A percentile compares a stretch with the other conserved stretches of the same genome.
These are phyloP conservation scores for Muntiacus muntjak DNA, from an alignment of 2,113 vertebrate species.

Conservation along the genomic window DNA sequence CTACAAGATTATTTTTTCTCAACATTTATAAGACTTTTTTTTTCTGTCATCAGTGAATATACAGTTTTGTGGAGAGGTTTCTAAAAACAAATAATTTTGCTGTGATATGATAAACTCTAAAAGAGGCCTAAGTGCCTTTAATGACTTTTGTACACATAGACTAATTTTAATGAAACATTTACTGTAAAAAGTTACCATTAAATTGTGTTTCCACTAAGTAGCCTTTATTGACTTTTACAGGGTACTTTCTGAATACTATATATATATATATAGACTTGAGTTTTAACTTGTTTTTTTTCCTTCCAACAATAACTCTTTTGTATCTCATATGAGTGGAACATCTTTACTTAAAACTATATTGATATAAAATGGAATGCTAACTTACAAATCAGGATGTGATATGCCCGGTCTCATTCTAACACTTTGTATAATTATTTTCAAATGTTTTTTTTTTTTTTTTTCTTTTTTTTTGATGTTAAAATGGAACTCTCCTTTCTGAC, in stretches of 20 bases:
- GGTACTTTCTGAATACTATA: not conserved
- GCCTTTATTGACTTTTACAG: not conserved
- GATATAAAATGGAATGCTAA: conserved; percentile 37
- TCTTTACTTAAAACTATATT: conserved; percentile 37
- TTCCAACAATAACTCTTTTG: not conserved
- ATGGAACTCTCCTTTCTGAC: not conserved
- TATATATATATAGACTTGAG: not conserved
- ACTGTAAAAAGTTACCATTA: not conserved
- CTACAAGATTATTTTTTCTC: not conserved
- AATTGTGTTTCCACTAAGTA: not conserved
- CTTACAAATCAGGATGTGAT: not conserved
- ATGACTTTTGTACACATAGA: not conserved
- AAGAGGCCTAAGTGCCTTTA: not conserved
- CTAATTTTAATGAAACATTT: not conserved
- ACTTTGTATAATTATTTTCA: conserved; percentile 30
- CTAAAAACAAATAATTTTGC: not conserved
- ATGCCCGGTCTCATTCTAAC: conserved; percentile 2
- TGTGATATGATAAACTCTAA: not conserved
- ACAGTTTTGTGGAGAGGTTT: not conserved
- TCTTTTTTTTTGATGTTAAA: not conserved
- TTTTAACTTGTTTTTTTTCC: not conserved
- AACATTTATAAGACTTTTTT: not conserved
- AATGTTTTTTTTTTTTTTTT: not conserved
- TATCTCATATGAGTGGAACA: not conserved
- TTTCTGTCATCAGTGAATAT: not conserved